Base-by-base conservation (phyloP, 2,888 invertebrate genomes). In the Meteorus colon region DNA sequence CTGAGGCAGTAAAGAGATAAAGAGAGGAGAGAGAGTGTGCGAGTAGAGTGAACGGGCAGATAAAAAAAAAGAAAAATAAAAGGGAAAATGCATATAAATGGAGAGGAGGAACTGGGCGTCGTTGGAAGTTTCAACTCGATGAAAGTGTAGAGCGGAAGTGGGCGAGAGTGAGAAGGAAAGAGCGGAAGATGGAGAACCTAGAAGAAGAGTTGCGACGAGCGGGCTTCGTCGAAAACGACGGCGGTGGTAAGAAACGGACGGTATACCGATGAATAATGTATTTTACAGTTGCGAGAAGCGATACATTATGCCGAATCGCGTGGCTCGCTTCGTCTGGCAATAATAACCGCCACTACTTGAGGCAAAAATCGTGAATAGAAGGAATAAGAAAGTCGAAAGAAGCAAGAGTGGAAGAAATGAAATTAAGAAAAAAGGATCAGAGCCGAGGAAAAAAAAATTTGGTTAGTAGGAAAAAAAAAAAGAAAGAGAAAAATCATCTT, bases 211-310 rank as follows among this genome's bases (percentile, higher is more conserved):
- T 59, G 65, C 59, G 51, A 45, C 51, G 67, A 55, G 34, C 62
- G 59, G 31, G 60, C 62, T 68, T 67, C 59, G 60, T 72, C 67
- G 34, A 76, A 76, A 76, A 73, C 73, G 63, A 59, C 77, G 34
- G 55, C 66, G 76, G 67, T 75, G 76, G 83, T 84, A 84, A 86
- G 84, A 86, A 85, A 82, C 83, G 81, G 84, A 84, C 84, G 81
- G 83, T 82, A 55, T 55, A 79, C 81, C 84, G 83, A 87, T 88
- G 88, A 88, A 88, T 88, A 88, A 88, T 88, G 86, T 86, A 88
- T 88, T 84, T 82, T 82, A 83, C 82, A 79, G 78, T 73, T 77
- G 82, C 80, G 79, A 78, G 75, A 51, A 75, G 69, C 83, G 84
- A 84, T 87, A 85, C 85, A 83, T 86, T 85, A 85, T 84, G 85